These are phyloP conservation scores for Luperina testacea DNA, from an alignment of 2,888 invertebrate species.

Conservation along the genomic window DNA sequence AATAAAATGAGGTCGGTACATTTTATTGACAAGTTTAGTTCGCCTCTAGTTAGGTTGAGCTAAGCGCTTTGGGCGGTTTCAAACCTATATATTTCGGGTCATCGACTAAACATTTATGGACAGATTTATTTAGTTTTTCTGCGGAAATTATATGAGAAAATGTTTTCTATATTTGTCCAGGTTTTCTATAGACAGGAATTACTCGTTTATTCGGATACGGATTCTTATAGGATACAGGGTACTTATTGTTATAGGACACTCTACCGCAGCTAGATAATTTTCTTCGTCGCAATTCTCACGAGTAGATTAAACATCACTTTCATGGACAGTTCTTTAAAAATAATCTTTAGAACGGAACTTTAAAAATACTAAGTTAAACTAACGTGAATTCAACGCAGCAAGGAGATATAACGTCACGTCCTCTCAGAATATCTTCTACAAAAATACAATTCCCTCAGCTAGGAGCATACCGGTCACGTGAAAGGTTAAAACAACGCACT, in stretches of 20 bases:
- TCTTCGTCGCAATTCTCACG: not conserved
- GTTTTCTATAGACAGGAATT: not conserved
- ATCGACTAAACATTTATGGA: constrained; percentile 55
- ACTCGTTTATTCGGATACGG: not conserved
- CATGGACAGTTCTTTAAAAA: constrained; percentile 2
- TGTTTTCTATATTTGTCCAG: constrained; percentile 34
- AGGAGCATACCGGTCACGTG: constrained; percentile 28
- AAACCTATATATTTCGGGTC: constrained; percentile 55
- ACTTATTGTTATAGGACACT: not conserved
- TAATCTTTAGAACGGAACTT: constrained; percentile 2
- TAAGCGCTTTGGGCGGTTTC: constrained; percentile 62
- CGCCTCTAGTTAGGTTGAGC: constrained; percentile 58
- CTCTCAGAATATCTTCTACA: constrained; percentile 35
- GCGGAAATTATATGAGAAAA: constrained; percentile 25
- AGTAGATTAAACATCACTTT: not conserved
- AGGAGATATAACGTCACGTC: constrained; percentile 50
- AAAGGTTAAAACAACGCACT: constrained; percentile 49
- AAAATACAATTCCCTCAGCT: constrained; percentile 49
- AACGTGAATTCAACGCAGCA: constrained; percentile 23
- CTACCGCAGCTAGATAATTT: not conserved
- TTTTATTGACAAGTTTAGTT: constrained; percentile 72
- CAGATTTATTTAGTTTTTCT: constrained; percentile 55
- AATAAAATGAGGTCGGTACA: constrained; percentile 70
- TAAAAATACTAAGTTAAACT: constrained; percentile 32
- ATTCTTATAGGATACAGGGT: not conserved